These are phyloP conservation scores for Proisotoma minuta DNA, from an alignment of 2,888 invertebrate species.

Conservation along the genomic window DNA sequence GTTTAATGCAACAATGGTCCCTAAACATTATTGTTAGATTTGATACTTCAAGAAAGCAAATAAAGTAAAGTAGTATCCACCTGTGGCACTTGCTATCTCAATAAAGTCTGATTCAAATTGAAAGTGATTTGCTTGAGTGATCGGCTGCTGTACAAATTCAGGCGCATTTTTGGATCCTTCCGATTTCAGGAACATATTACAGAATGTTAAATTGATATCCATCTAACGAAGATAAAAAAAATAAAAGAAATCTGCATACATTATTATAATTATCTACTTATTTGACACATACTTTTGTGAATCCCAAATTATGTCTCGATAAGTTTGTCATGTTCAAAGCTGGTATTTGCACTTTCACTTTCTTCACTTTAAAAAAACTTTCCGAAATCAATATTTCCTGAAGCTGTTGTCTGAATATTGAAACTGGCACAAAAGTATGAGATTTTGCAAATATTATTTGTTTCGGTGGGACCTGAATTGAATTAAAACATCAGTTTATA, in stretches of 20 bases:
- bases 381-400: too few species aligned
- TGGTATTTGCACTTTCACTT: conserved; percentile 26
- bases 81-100: conserved; percentile 30
- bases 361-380: conserved; percentile 15
- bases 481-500: background rate
- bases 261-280: too few species aligned
- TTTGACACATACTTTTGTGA: too few species aligned
- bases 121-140: conserved; percentile 36
- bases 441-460: conserved; percentile 28
- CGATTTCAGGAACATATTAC: too few species aligned
- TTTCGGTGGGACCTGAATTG: conserved; percentile 22
- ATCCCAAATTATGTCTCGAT: conserved; percentile 23
- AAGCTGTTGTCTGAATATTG: too few species aligned
- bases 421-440: too few species aligned
- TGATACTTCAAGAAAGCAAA: background rate
- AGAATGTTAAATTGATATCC: conserved; percentile 35
- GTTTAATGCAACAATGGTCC: background rate
- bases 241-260: too few species aligned
- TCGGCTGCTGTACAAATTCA: conserved; percentile 31
- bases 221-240: too few species aligned
- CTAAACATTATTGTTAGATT: background rate
- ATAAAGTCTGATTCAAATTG: conserved; percentile 20
- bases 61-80: conserved; percentile 16
- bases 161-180: too few species aligned
- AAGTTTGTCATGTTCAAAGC: conserved; percentile 33